Evolutionary conservation across 1,140 invertebrate species (phyloP).

Genomic region (Temnothorax nylanderi): DNA sequence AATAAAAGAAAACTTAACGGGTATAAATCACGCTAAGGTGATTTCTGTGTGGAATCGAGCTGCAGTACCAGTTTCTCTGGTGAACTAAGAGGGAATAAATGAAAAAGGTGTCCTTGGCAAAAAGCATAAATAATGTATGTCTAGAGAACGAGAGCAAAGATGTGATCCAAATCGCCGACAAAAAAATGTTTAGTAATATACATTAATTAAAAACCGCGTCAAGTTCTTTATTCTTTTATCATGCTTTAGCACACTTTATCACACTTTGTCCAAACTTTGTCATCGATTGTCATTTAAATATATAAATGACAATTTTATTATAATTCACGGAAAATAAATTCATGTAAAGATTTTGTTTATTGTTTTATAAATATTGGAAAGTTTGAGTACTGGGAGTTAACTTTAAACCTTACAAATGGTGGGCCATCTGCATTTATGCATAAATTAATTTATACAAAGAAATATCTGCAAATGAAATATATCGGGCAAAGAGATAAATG

Average conservation of each 20-base stretch:
- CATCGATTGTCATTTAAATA: not conserved
- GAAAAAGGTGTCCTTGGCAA: not conserved
- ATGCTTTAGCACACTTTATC: not conserved
- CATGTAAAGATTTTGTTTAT: not conserved
- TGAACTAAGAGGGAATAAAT: constrained; percentile 10
- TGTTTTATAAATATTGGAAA: not conserved
- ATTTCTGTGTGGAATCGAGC: not conserved
- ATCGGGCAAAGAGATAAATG: not conserved
- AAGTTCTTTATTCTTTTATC: not conserved
- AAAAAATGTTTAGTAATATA: not conserved
- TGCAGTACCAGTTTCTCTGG: not conserved
- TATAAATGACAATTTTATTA: not conserved
- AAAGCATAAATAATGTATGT: constrained; percentile 9
- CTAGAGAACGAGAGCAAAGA: not conserved
- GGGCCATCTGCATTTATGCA: not conserved
- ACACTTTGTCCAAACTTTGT: not conserved
- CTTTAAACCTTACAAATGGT: not conserved
- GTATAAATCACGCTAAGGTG: constrained; percentile 25
- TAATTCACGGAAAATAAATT: not conserved
- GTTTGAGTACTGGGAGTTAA: not conserved
- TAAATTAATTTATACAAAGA: not conserved
- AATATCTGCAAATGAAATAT: not conserved
- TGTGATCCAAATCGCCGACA: constrained; percentile 7
- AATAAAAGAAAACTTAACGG: constrained; percentile 35
- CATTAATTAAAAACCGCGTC: not conserved